Conservation (phyloP, 2,113 vertebrate species). For the Passer domesticus region DNA sequence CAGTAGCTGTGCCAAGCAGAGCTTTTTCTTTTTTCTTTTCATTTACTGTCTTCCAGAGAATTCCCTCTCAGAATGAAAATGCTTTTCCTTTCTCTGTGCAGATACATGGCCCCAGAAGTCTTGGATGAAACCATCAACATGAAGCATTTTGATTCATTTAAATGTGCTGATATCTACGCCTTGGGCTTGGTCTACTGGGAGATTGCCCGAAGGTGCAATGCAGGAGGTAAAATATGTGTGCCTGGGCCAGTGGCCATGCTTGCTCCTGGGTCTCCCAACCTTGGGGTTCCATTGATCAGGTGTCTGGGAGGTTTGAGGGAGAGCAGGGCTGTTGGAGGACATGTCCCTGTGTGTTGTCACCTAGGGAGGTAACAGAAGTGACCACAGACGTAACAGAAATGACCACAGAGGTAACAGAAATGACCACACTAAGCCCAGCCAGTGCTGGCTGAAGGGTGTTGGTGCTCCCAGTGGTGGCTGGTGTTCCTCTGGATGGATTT, state of each 20-base stretch:
- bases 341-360: accelerated
- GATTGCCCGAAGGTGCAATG: slow-evolving; percentile 91
- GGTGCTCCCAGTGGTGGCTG: background rate
- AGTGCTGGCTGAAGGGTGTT: accelerated
- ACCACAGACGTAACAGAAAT: background rate
- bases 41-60: background rate
- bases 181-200: slow-evolving; percentile 98
- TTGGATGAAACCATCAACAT: slow-evolving; percentile 98
- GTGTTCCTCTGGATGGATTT: background rate
- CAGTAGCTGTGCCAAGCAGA: background rate
- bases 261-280: background rate
- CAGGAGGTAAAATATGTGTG: slow-evolving; percentile 79
- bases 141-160: slow-evolving; percentile 99
- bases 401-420: background rate
- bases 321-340: background rate
- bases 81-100: slow-evolving; percentile 49
- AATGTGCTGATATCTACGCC: slow-evolving; percentile 96
- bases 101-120: slow-evolving; percentile 98
- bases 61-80: background rate
- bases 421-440: too few relatives aligned
- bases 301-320: background rate
- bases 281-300: accelerated
- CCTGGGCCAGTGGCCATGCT: accelerated
- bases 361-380: background rate
- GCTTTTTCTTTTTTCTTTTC: background rate